These are phyloP conservation scores for Drosophila gaucha DNA, from an alignment of 2,888 invertebrate genomes.

Conservation along the genomic window DNA sequence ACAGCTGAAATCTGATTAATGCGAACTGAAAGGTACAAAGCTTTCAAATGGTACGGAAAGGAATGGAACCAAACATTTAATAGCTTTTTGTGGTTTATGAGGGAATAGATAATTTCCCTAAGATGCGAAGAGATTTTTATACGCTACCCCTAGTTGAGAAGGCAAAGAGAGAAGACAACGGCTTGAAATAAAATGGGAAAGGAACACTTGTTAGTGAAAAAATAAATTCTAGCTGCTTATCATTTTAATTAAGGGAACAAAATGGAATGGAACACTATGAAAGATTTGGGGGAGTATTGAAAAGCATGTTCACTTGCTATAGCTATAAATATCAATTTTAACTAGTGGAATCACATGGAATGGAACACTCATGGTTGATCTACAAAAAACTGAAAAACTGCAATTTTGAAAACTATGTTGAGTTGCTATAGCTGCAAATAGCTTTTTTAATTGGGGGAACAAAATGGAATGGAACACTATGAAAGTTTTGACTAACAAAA, in stretches of 20 bases:
- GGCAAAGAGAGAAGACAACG: no score
- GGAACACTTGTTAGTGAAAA: not conserved
- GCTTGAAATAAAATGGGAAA: not conserved
- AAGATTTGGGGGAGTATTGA: not conserved
- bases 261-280: not conserved
- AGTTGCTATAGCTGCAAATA: not conserved
- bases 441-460: not conserved
- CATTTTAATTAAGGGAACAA: not conserved
- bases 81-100: not conserved
- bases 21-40: not conserved
- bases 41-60: no score
- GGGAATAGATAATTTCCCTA: not conserved
- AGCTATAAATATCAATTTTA: not conserved
- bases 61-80: not conserved
- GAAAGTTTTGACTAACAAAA: not conserved
- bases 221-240: no score
- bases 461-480: not conserved
- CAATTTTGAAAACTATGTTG: not conserved
- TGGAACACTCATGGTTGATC: no score
- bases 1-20: constrained; percentile 7
- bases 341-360: not conserved
- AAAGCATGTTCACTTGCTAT: not conserved
- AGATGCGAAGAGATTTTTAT: no score
- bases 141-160: no score
- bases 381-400: no score